phyloP scores from a whole-genome alignment of 2,888 invertebrate species.

The Papilio gigon region DNA sequence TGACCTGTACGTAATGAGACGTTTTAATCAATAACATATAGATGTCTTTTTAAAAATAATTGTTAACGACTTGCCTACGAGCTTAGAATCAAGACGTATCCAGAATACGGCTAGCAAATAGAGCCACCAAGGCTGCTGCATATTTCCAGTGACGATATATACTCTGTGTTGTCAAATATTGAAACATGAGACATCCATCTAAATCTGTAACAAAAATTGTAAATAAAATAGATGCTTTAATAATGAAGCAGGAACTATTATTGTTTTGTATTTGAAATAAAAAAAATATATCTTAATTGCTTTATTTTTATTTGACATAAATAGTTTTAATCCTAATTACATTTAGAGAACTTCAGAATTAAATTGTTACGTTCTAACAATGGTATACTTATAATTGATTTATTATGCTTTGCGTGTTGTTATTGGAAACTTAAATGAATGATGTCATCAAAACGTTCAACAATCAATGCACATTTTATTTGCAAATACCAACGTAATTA shows the following conservation, averaged over 20 bases:
- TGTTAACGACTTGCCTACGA: conserved; percentile 62
- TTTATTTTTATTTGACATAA: too few relatives aligned
- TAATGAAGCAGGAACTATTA: neutral
- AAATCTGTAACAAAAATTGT: conserved; percentile 55
- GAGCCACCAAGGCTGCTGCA: conserved; percentile 72
- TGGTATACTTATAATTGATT: too few relatives aligned
- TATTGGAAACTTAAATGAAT: neutral
- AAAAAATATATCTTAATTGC: too few relatives aligned
- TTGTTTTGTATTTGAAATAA: too few relatives aligned
- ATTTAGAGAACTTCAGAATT: too few relatives aligned
- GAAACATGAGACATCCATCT: conserved; percentile 50
- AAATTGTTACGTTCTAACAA: too few relatives aligned
- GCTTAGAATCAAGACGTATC: conserved; percentile 73
- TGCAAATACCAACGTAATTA: conserved; percentile 27
- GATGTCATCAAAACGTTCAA: neutral
- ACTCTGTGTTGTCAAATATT: conserved; percentile 43
- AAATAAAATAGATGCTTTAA: neutral
- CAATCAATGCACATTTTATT: neutral
- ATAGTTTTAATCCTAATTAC: too few relatives aligned
- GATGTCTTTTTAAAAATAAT: neutral
- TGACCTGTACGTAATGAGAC: conserved; percentile 74
- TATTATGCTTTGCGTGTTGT: too few relatives aligned
- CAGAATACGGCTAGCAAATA: conserved; percentile 70
- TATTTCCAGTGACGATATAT: conserved; percentile 56
- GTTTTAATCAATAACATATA: conserved; percentile 14